Base-by-base conservation (phyloP, 2,888 invertebrate genomes). In the Blastobasis adustella region DNA sequence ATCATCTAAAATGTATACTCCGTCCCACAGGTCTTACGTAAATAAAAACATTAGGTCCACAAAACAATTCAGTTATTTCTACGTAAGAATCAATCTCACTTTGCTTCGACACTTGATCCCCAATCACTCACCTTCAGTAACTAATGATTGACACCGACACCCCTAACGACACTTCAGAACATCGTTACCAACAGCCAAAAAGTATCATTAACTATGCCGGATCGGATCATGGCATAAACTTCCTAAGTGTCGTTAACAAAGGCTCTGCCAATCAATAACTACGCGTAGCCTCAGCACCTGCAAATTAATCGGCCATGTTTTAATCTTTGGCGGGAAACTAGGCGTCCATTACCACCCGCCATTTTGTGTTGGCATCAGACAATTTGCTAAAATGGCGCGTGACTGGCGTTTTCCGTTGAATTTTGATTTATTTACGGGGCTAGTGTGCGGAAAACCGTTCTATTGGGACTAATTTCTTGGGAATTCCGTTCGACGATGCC, bases 301-400 rank as follows among this genome's bases (percentile, higher is more conserved):
- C 46, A 60, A 63, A 67, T 61, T 70, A 70, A 67, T 66, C 53
- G 63, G 54, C 63, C 61, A 62, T 60, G 60, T 68, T 65, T 62
- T 65, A 67, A 70, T 68, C 62, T 66, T 65, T 60, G 59, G 60
- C 58, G 62, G 54, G 59, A 60, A 65, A 64, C 59, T 60, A 62
- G 59, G 57, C 57, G 54, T 59, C 61, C 61, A 63, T 63, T 66
- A 65, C 52, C 23, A 23, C 23, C 23, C 51, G 50, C 36, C 41
- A 47, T 42, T 44, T 45, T 41, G 44, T 46, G 43, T 43, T 37
- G 43, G 45, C 46, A 52, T 23, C 55, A 63, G 63, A 66, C 66
- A 71, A 73, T 73, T 68, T 71, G 61, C 59, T 62, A 69, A 73
- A 75, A 73, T 67, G 71, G 66, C 61, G 61, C 59, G 65, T 74